Evolutionary conservation across 2,797 vertebrate genomes (phyloP).

Genomic region (Rhynchonycteris naso): DNA sequence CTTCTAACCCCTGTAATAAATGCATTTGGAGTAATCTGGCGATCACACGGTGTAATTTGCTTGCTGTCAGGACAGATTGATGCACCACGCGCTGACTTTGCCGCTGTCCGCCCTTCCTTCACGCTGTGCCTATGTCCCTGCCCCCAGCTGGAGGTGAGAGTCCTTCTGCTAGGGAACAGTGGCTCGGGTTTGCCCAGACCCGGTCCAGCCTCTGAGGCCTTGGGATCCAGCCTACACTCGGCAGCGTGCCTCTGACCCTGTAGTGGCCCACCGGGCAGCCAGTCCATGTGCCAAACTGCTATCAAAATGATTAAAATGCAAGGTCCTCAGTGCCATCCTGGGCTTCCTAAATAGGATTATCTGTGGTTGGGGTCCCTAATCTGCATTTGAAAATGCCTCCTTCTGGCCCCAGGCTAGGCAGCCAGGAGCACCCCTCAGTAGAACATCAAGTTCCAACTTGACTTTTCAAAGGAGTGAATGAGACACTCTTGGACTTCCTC

Average conservation of each 20-base stretch:
- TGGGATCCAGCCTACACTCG: neutral
- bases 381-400: neutral
- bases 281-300: neutral
- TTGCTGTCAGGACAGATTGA: conserved; percentile 83
- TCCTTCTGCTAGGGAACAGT: neutral
- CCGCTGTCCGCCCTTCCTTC: conserved; percentile 74
- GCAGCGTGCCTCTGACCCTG: neutral
- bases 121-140: conserved; percentile 28
- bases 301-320: neutral
- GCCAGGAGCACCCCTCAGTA: neutral
- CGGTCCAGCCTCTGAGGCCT: neutral
- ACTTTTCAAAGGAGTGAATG: neutral
- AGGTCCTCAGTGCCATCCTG: neutral
- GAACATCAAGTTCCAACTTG: neutral
- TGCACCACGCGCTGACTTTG: conserved; percentile 76
- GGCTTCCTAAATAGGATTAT: neutral
- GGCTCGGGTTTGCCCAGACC: neutral
- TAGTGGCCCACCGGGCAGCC: neutral
- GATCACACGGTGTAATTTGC: conserved; percentile 83
- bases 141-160: neutral
- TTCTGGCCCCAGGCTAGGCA: neutral
- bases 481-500: neutral
- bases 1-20: conserved; percentile 85
- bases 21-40: conserved; percentile 85
- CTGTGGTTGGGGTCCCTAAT: neutral